These are phyloP conservation scores for Scaptomyza pallida DNA, from an alignment of 1,140 invertebrate genomes.

Conservation along the genomic window DNA sequence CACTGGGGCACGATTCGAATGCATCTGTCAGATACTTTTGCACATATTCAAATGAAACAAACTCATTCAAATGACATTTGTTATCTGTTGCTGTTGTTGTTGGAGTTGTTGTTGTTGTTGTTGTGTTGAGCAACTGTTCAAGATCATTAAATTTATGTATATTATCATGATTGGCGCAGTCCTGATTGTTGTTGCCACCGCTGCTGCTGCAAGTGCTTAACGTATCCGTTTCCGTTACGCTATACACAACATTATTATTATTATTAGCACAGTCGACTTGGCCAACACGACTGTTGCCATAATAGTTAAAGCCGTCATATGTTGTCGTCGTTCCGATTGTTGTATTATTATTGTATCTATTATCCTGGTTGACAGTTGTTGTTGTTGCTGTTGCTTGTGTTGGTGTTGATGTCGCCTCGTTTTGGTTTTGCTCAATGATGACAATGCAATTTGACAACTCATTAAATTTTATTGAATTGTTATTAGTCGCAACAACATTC, in stretches of 20 bases:
- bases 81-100: neutral
- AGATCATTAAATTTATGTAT: slow-evolving; percentile 79
- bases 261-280: slow-evolving; percentile 5
- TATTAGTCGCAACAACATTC: slow-evolving; percentile 62
- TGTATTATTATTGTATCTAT: slow-evolving; percentile 22
- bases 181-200: slow-evolving; percentile 21
- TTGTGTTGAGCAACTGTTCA: slow-evolving; percentile 60
- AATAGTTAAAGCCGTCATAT: slow-evolving; percentile 46
- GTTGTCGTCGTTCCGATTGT: slow-evolving; percentile 9
- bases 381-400: slow-evolving; percentile 11
- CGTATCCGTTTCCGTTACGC: slow-evolving; percentile 64
- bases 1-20: slow-evolving; percentile 42
- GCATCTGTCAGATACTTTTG: slow-evolving; percentile 77
- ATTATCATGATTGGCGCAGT: slow-evolving; percentile 47
- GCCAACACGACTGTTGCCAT: neutral
- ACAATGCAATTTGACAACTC: slow-evolving; percentile 84
- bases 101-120: slow-evolving; percentile 13
- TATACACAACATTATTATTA: slow-evolving; percentile 35
- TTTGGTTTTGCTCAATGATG: slow-evolving; percentile 78
- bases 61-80: slow-evolving; percentile 68
- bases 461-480: slow-evolving; percentile 84
- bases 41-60: slow-evolving; percentile 83
- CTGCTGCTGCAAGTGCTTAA: slow-evolving; percentile 64
- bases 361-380: slow-evolving; percentile 16
- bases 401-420: slow-evolving; percentile 32